Conservation (phyloP, 2,113 vertebrate genomes). For the Rhea pennata region DNA sequence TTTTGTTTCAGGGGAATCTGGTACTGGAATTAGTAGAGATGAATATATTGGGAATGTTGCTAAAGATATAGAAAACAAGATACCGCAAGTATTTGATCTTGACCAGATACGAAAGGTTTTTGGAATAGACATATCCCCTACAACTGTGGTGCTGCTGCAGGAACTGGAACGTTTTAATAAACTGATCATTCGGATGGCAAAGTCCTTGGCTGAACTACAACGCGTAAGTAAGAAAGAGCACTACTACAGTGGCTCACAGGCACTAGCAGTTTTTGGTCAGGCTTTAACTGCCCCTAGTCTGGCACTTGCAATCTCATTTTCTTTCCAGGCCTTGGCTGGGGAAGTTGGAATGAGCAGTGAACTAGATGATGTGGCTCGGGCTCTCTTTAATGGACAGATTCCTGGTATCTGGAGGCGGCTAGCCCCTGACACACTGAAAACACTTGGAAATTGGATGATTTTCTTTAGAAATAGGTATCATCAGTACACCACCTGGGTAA, state of each 20-base stretch:
- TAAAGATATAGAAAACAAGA: slow-evolving; percentile 89
- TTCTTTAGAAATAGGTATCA: slow-evolving; percentile 86
- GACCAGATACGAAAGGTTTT: slow-evolving; percentile 83
- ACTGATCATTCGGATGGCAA: slow-evolving; percentile 83
- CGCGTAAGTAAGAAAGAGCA: slow-evolving; percentile 74
- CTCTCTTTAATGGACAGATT: slow-evolving; percentile 90
- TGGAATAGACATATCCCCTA: slow-evolving; percentile 80
- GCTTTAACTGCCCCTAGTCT: neutral
- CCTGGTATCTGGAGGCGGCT: slow-evolving; percentile 91
- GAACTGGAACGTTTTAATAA: slow-evolving; percentile 93
- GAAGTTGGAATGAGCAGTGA: slow-evolving; percentile 97
- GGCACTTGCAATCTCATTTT: rapidly evolving
- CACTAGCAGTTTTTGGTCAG: rapidly evolving
- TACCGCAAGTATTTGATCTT: slow-evolving; percentile 86
- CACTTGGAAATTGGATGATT: slow-evolving; percentile 92
- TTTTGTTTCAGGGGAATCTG: slow-evolving; percentile 84
- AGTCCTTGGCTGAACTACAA: slow-evolving; percentile 87
- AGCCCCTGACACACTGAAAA: slow-evolving; percentile 92
- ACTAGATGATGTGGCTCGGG: slow-evolving; percentile 88
- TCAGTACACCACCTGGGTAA: slow-evolving; percentile 91
- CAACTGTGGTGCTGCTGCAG: slow-evolving; percentile 91
- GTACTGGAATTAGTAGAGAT: slow-evolving; percentile 85
- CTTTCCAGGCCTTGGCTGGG: slow-evolving; percentile 88
- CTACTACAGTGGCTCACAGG: rapidly evolving
- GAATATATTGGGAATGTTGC: slow-evolving; percentile 89